A percentile compares a stretch with the other conserved stretches of the same genome.
Evolutionary conservation across 2,113 vertebrate genomes (phyloP).

Genomic region (Chroicocephalus ridibundus): DNA sequence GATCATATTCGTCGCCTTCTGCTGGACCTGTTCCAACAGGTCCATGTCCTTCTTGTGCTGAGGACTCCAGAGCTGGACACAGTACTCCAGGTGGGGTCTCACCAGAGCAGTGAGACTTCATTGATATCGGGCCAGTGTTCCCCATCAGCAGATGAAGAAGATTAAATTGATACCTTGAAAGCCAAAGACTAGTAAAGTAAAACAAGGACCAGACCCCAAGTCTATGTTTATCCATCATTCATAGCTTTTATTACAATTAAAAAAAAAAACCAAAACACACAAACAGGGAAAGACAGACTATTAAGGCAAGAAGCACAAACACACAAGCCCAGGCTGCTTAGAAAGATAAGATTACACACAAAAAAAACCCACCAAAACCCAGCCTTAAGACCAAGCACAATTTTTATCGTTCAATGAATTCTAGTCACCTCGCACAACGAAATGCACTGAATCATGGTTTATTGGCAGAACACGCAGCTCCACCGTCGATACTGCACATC

Average conservation of each 20-base stretch:
- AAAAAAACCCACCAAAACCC: no score
- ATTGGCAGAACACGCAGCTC: neutral
- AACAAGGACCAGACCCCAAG: neutral
- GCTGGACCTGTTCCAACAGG: no score
- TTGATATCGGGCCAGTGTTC: neutral
- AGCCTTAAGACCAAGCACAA: neutral
- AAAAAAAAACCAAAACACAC: neutral
- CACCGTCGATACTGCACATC: fast-evolving
- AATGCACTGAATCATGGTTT: neutral
- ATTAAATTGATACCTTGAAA: neutral
- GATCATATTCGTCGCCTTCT: no score
- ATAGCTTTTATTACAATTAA: neutral
- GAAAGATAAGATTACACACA: neutral
- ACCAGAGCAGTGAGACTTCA: neutral
- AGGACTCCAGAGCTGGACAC: no score
- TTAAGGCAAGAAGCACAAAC: neutral
- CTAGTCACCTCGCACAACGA: fast-evolving
- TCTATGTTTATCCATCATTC: neutral
- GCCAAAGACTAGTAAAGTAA: neutral
- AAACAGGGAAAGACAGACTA: neutral
- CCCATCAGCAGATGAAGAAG: neutral
- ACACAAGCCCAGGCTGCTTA: neutral
- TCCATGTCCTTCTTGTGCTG: no score
- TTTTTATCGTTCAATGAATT: neutral
- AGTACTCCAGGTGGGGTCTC: no score